Percentiles rank a stretch among this genome's conserved stretches.
Evolutionary conservation across 1,140 invertebrate species (phyloP).

Genomic region (Eumaeus atala): DNA sequence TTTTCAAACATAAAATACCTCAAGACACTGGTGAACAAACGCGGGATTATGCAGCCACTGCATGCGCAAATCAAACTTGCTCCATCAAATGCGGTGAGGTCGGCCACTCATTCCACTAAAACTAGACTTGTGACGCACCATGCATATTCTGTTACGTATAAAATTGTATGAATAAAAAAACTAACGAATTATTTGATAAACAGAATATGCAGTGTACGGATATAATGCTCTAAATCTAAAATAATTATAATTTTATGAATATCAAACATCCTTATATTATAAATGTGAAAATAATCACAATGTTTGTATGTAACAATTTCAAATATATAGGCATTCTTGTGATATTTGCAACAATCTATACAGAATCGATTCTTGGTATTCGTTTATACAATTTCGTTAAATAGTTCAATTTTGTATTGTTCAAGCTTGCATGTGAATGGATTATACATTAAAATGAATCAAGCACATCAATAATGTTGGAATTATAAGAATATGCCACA

Average conservation of each 20-base stretch:
- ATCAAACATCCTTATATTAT: constrained; percentile 21
- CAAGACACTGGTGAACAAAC: constrained; percentile 58
- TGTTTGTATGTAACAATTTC: constrained; percentile 18
- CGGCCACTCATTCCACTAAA: constrained; percentile 71
- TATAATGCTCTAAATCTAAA: constrained; percentile 29
- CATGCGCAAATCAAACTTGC: constrained; percentile 70
- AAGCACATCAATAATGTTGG: constrained; percentile 65
- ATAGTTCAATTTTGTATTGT: constrained; percentile 27
- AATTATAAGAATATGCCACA: constrained; percentile 40
- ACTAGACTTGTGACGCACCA: constrained; percentile 54
- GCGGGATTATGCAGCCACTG: constrained; percentile 59
- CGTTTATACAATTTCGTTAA: constrained; percentile 3
- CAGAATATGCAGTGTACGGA: constrained; percentile 50
- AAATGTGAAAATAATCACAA: constrained; percentile 29
- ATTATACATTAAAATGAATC: constrained; percentile 40
- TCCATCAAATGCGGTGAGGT: constrained; percentile 69
- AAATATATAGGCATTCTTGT: constrained; percentile 15
- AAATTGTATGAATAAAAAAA: constrained; percentile 11
- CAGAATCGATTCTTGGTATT: background rate
- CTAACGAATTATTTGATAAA: constrained; percentile 14
- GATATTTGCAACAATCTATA: constrained; percentile 2
- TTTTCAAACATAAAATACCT: constrained; percentile 59
- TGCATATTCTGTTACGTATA: constrained; percentile 49
- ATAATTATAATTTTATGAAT: constrained; percentile 6
- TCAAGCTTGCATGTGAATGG: constrained; percentile 63